phyloP scores from a whole-genome alignment of 2,113 vertebrate genomes.

The Trinectes maculatus region DNA sequence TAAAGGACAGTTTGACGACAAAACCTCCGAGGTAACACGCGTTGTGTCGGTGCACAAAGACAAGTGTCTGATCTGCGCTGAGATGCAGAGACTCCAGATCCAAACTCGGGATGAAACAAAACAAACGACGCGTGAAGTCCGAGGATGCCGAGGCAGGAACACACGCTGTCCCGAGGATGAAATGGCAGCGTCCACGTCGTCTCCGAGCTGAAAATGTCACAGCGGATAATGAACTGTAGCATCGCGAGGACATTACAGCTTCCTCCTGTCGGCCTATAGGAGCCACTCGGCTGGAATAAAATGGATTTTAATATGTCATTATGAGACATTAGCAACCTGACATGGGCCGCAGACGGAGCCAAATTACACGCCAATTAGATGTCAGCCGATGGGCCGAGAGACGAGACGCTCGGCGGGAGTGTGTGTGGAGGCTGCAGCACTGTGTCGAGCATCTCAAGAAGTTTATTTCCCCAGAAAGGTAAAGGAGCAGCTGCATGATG shows the following conservation, averaged over 20 bases:
- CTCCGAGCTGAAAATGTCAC: conserved; percentile 37
- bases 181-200: neutral
- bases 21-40: no score
- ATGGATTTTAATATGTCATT: conserved; percentile 59
- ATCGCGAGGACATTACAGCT: conserved; percentile 22
- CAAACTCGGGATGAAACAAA: neutral
- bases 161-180: neutral
- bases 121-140: neutral
- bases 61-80: no score
- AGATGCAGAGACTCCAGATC: no score
- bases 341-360: conserved; percentile 67
- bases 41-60: no score
- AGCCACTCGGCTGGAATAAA: conserved; percentile 18
- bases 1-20: no score
- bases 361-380: conserved; percentile 63
- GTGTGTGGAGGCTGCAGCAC: neutral
- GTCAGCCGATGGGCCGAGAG: conserved; percentile 38
- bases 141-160: neutral
- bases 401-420: conserved; percentile 33
- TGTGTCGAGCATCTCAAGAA: conserved; percentile 46
- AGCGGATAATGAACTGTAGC: conserved; percentile 28
- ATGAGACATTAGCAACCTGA: conserved; percentile 67
- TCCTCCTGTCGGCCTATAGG: conserved; percentile 32
- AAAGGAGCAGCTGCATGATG: conserved; percentile 15
- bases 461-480: conserved; percentile 34